These are phyloP conservation scores for Heliconius charithonia DNA, from an alignment of 2,888 invertebrate genomes.

Conservation along the genomic window DNA sequence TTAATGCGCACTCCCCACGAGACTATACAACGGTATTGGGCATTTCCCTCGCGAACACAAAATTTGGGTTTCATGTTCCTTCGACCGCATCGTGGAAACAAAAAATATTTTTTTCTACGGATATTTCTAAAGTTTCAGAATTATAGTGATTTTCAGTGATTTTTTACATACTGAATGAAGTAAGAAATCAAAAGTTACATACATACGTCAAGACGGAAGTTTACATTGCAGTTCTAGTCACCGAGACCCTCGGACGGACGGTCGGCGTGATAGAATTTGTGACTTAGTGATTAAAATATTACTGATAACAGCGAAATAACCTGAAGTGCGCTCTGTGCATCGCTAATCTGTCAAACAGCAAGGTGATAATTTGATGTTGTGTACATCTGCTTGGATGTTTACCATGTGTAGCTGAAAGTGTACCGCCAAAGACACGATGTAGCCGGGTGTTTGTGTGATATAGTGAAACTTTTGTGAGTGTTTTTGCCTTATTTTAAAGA, in stretches of 20 bases:
- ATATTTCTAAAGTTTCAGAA: constrained; percentile 45
- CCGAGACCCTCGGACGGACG: constrained; percentile 40
- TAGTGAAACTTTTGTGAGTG: constrained; percentile 36
- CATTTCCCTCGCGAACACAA: constrained; percentile 83
- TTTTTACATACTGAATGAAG: constrained; percentile 61
- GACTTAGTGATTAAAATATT: constrained; percentile 37
- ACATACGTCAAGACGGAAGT: constrained; percentile 61
- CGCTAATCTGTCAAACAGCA: constrained; percentile 69
- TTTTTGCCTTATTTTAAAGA: constrained; percentile 12
- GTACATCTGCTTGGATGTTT: constrained; percentile 66
- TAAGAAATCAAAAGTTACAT: constrained; percentile 63
- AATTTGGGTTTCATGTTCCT: constrained; percentile 82
- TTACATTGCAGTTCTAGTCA: constrained; percentile 52
- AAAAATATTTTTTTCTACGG: constrained; percentile 58
- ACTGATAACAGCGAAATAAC: constrained; percentile 44
- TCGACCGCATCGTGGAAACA: constrained; percentile 65
- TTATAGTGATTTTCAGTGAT: constrained; percentile 46
- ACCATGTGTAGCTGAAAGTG: constrained; percentile 66
- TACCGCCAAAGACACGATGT: constrained; percentile 67
- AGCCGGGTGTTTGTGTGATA: constrained; percentile 55
- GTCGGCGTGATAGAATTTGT: constrained; percentile 37
- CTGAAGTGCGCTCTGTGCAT: constrained; percentile 50
- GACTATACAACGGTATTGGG: constrained; percentile 85
- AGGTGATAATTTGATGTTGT: constrained; percentile 65
- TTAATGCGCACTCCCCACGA: constrained; percentile 82